These are phyloP conservation scores for Indri indri DNA, from an alignment of 2,113 vertebrate species.

Conservation along the genomic window DNA sequence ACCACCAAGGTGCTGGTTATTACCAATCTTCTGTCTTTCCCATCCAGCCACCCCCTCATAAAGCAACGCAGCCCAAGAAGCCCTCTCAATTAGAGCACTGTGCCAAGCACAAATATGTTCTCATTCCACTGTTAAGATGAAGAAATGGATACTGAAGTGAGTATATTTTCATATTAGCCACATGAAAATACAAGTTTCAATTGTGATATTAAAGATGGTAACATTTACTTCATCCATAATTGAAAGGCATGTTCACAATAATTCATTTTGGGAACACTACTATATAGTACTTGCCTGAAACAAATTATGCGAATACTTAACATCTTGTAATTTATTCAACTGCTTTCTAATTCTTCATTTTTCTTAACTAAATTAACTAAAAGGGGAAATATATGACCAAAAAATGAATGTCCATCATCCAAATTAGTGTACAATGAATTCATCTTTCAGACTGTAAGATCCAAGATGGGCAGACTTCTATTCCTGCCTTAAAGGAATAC, in stretches of 20 bases:
- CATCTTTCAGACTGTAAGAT: slow-evolving; percentile 63
- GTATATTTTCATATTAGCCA: slow-evolving; percentile 50
- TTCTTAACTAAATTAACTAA: slow-evolving; percentile 70
- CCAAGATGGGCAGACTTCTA: slow-evolving; percentile 44
- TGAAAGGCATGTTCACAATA: slow-evolving; percentile 59
- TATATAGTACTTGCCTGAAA: slow-evolving; percentile 32
- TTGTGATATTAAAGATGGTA: slow-evolving; percentile 47
- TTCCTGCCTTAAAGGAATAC: slow-evolving; percentile 53
- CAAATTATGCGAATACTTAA: slow-evolving; percentile 60
- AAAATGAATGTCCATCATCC: slow-evolving; percentile 55
- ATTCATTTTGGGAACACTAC: slow-evolving; percentile 45
- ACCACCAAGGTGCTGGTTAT: slow-evolving; percentile 59
- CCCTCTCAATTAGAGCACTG: neutral
- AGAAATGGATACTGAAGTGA: neutral
- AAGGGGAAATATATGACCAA: slow-evolving; percentile 51
- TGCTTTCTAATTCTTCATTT: slow-evolving; percentile 62
- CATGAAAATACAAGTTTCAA: slow-evolving; percentile 45
- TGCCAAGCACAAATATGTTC: slow-evolving; percentile 46
- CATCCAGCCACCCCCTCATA: slow-evolving; percentile 69
- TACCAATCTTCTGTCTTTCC: slow-evolving; percentile 76
- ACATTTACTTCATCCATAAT: slow-evolving; percentile 63
- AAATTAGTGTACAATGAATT: slow-evolving; percentile 52
- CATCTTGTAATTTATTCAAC: slow-evolving; percentile 52
- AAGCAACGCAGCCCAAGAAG: slow-evolving; percentile 30
- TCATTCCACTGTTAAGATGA: slow-evolving; percentile 17